Percentiles rank a stretch among this genome's conserved stretches.
These are phyloP conservation scores for Scytalopus superciliaris DNA, from an alignment of 2,113 vertebrate genomes.

Conservation along the genomic window DNA sequence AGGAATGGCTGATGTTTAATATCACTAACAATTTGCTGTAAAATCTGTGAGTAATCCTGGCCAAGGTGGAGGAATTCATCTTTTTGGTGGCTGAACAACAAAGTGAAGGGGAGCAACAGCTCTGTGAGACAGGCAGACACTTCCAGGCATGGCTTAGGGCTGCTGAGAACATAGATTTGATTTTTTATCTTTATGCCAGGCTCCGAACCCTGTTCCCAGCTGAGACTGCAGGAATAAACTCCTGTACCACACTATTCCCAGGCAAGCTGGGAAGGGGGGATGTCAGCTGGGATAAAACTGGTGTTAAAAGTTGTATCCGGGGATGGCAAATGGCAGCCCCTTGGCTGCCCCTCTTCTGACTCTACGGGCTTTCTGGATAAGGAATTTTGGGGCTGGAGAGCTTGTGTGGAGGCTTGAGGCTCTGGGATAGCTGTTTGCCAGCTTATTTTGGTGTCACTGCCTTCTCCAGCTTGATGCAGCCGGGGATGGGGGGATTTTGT, in stretches of 20 bases:
- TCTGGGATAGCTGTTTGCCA: neutral
- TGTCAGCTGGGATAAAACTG: fast-evolving
- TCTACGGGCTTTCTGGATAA: fast-evolving
- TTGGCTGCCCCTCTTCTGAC: neutral
- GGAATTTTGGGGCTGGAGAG: neutral
- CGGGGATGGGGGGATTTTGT: neutral
- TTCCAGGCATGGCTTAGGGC: neutral
- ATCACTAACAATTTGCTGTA: no score
- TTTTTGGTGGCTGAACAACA: neutral
- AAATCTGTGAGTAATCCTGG: neutral
- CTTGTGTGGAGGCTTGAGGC: no score
- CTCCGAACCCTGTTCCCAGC: neutral
- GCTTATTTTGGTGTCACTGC: fast-evolving
- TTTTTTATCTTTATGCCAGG: neutral
- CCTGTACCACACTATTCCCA: fast-evolving
- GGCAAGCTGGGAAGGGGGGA: neutral
- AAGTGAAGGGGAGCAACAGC: neutral
- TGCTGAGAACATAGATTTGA: neutral
- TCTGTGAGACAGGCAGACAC: neutral
- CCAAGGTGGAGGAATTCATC: fast-evolving
- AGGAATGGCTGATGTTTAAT: neutral
- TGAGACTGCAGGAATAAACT: neutral
- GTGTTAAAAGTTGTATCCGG: fast-evolving
- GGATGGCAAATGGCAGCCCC: no score
- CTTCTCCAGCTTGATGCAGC: neutral